Conservation (phyloP, 2,797 vertebrate species). For the Enteromius mattozi region DNA sequence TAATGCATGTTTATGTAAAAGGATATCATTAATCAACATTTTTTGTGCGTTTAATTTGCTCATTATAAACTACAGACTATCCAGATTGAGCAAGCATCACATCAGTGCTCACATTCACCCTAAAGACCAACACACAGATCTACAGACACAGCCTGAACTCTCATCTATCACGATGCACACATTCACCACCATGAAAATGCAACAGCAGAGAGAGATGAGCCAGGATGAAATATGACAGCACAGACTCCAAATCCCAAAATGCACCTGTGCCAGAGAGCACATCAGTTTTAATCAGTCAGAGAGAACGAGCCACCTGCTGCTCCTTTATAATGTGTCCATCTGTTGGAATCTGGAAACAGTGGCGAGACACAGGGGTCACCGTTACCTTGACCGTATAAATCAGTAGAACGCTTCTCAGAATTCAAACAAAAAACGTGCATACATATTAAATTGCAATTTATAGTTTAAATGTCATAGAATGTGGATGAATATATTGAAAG, state of each 20-base stretch:
- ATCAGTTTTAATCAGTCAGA: slow-evolving; percentile 32
- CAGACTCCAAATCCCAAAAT: slow-evolving; percentile 26
- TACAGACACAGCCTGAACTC: not conserved
- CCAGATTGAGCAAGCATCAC: not conserved
- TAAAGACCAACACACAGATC: not conserved
- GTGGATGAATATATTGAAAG: not conserved
- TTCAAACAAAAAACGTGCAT: not conserved
- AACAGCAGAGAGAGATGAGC: slow-evolving; percentile 44
- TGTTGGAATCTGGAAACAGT: not conserved
- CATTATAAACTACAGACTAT: not conserved
- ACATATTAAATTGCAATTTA: too few relatives aligned
- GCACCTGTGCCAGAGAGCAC: slow-evolving; percentile 44
- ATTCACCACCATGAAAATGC: slow-evolving; percentile 22
- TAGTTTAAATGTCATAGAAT: not conserved
- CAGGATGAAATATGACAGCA: slow-evolving; percentile 40
- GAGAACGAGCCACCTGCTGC: slow-evolving; percentile 19
- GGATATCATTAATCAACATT: not conserved
- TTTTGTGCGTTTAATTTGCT: not conserved
- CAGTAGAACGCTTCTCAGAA: not conserved
- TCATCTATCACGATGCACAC: not conserved
- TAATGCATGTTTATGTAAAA: not conserved
- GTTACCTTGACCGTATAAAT: not conserved
- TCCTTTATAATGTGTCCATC: slow-evolving; percentile 16
- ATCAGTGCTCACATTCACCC: not conserved
- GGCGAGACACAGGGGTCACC: not conserved